Conservation (phyloP, 2,797 vertebrate genomes). For the Trichosurus vulpecula region DNA sequence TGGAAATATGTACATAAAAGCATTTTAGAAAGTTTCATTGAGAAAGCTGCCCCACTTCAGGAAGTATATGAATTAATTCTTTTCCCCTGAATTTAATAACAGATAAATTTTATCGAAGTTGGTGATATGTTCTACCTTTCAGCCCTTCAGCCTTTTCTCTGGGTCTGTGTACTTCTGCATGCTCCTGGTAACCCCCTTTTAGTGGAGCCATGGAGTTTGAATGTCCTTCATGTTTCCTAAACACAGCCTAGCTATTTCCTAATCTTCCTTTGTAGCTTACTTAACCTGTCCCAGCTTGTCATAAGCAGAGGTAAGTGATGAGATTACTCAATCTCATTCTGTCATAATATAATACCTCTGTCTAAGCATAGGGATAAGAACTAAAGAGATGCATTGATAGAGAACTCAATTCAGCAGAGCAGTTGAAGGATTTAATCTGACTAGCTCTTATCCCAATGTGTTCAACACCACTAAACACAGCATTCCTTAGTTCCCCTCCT, state of each 20-base stretch:
- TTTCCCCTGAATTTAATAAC: neutral
- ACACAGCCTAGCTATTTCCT: conserved; percentile 8
- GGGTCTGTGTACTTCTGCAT: neutral
- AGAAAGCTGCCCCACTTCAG: conserved; percentile 1
- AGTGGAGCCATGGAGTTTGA: neutral
- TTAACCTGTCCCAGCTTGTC: conserved; percentile 51
- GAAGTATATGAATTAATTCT: neutral
- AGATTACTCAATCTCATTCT: conserved; percentile 14
- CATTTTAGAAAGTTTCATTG: conserved; percentile 22
- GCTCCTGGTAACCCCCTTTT: neutral
- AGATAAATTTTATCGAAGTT: neutral
- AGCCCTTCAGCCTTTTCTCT: conserved; percentile 35
- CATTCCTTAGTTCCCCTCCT: conserved; percentile 19
- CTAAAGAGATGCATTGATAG: neutral
- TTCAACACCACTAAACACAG: neutral
- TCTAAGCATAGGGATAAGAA: conserved; percentile 19
- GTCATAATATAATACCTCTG: conserved; percentile 46
- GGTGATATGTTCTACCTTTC: conserved; percentile 23
- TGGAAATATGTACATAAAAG: neutral
- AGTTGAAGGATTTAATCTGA: conserved; percentile 33
- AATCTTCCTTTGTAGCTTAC: conserved; percentile 43
- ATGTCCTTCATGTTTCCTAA: conserved; percentile 45
- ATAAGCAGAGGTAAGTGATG: conserved; percentile 38
- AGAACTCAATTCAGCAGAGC: conserved; percentile 28
- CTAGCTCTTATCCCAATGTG: conserved; percentile 1